phyloP scores from a whole-genome alignment of 2,113 vertebrate genomes.

The Brienomyrus longianalis region DNA sequence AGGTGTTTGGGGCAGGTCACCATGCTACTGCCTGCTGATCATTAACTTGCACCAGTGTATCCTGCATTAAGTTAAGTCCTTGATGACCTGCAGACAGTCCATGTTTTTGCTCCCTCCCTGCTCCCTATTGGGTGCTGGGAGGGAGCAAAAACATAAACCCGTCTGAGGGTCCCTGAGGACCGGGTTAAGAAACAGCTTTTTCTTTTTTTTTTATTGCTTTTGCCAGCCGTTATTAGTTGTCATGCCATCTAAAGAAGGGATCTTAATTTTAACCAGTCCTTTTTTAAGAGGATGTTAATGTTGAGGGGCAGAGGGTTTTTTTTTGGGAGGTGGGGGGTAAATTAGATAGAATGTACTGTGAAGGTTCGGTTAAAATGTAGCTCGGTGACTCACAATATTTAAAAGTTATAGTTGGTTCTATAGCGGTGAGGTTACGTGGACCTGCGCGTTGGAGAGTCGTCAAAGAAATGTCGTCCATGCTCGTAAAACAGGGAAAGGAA shows the following conservation, averaged over 20 bases:
- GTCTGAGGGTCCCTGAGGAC: not conserved
- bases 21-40: not conserved
- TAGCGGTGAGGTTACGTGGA: slow-evolving; percentile 28
- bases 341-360: not conserved
- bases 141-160: not conserved
- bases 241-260: not conserved
- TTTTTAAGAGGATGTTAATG: not conserved
- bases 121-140: not conserved
- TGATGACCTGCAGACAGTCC: not conserved
- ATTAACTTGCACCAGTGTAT: not conserved
- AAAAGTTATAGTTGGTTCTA: not conserved
- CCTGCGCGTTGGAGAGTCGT: slow-evolving; percentile 24
- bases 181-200: not conserved
- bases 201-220: not conserved
- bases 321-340: not conserved
- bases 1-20: not conserved
- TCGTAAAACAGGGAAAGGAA: slow-evolving; percentile 26
- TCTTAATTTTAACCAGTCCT: not conserved
- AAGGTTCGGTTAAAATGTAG: not conserved
- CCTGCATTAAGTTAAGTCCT: not conserved
- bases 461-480: slow-evolving; percentile 25
- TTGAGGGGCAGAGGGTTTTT: not conserved
- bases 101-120: not conserved
- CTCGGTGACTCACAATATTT: not conserved
- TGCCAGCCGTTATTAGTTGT: not conserved